phyloP scores from a whole-genome alignment of 1,140 invertebrate species.

The Pogonomyrmex barbatus region DNA sequence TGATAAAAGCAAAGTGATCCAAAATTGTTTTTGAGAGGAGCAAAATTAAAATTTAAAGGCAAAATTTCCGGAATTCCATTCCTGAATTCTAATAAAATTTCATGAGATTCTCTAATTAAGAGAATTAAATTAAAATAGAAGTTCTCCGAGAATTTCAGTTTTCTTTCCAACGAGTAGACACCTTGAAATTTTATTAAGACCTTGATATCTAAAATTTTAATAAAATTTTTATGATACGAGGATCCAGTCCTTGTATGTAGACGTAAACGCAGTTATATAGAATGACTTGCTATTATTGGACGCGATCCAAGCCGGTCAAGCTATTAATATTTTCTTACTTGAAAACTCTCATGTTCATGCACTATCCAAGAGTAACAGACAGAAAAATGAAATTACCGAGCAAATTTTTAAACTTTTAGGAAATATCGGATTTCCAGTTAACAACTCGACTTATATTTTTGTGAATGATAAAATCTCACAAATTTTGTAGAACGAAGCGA shows the following conservation, averaged over 20 bases:
- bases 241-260: slow-evolving; percentile 49
- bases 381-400: background rate
- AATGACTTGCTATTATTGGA: slow-evolving; percentile 58
- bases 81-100: no score
- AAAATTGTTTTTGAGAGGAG: no score
- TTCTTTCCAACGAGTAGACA: no score
- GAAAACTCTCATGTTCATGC: slow-evolving; percentile 18
- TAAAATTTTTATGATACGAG: background rate
- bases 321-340: slow-evolving; percentile 58
- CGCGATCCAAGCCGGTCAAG: slow-evolving; percentile 41
- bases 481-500: background rate
- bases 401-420: background rate
- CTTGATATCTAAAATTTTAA: background rate
- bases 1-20: no score
- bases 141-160: no score
- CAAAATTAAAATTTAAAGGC: no score
- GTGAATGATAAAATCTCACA: background rate
- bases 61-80: no score
- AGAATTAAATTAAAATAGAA: no score
- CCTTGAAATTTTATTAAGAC: no score
- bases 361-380: background rate
- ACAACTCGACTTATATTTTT: no score
- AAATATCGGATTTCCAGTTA: slow-evolving; percentile 17
- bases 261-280: slow-evolving; percentile 33
- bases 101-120: no score